phyloP scores from a whole-genome alignment of 2,888 invertebrate species.

The Latrodectus elegans region DNA sequence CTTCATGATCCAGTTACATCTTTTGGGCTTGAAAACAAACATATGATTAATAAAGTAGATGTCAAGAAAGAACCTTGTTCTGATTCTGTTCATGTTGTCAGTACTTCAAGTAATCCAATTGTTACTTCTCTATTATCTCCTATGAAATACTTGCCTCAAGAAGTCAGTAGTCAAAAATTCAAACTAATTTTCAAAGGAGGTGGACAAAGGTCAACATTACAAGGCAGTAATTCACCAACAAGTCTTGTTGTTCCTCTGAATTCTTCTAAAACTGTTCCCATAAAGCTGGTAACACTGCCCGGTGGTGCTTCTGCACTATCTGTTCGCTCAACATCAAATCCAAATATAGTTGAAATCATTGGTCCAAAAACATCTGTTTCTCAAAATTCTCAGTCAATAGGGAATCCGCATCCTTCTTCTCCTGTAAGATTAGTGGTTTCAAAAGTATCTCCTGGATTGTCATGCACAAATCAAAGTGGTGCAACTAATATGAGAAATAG shows the following conservation, averaged over 20 bases:
- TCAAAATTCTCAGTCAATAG: conserved; percentile 53
- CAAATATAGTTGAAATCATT: conserved; percentile 67
- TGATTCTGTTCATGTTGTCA: conserved; percentile 49
- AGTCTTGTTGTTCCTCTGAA: conserved; percentile 66
- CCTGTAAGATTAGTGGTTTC: conserved; percentile 73
- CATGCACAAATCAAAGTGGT: conserved; percentile 59
- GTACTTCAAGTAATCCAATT: conserved; percentile 53
- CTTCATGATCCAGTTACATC: conserved; percentile 36
- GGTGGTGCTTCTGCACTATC: conserved; percentile 71
- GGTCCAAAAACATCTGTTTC: conserved; percentile 55
- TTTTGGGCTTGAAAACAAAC: conserved; percentile 36
- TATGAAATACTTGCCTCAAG: conserved; percentile 57
- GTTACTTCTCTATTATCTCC: conserved; percentile 64
- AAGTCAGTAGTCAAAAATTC: conserved; percentile 60
- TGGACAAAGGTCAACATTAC: conserved; percentile 44
- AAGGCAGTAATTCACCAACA: conserved; percentile 49
- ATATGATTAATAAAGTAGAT: conserved; percentile 31
- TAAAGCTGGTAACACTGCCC: conserved; percentile 74
- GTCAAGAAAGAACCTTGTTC: conserved; percentile 51
- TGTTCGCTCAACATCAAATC: conserved; percentile 67
- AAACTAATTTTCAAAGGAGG: conserved; percentile 67
- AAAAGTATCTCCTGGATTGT: conserved; percentile 70
- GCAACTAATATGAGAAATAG: conserved; percentile 61
- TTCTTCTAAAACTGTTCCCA: conserved; percentile 74
- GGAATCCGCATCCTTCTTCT: conserved; percentile 62